Evolutionary conservation across 2,888 invertebrate genomes (phyloP).

Genomic region (Zygogramma bicolorata): DNA sequence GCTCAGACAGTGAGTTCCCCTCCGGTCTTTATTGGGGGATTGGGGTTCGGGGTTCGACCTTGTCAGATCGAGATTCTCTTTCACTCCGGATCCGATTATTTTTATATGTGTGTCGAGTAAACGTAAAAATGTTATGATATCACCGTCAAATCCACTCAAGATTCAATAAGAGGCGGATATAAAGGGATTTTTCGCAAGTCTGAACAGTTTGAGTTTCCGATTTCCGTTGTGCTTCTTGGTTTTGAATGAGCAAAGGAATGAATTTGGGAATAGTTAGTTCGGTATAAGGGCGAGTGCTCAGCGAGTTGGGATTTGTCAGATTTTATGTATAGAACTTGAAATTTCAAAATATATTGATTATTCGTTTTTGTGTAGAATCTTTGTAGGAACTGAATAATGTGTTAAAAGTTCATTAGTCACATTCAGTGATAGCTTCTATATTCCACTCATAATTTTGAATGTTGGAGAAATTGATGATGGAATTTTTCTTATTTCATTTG

Average conservation of each 20-base stretch:
- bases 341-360: too few species aligned
- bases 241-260: neutral
- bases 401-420: too few species aligned
- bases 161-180: constrained; percentile 33
- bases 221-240: neutral
- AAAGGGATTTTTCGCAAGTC: constrained; percentile 17
- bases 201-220: neutral
- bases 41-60: constrained; percentile 39
- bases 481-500: too few species aligned
- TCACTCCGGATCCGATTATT: constrained; percentile 36
- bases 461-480: too few species aligned
- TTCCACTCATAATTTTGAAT: too few species aligned
- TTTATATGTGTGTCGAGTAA: constrained; percentile 36
- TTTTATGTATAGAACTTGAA: too few species aligned
- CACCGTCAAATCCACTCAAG: constrained; percentile 32
- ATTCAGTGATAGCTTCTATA: too few species aligned
- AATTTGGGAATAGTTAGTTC: neutral
- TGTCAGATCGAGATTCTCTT: constrained; percentile 35
- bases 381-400: too few species aligned
- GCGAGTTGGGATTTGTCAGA: neutral
- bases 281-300: too few species aligned
- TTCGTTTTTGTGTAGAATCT: too few species aligned
- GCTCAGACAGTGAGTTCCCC: constrained; percentile 38
- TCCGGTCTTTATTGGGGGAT: constrained; percentile 37
- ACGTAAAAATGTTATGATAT: constrained; percentile 39